Evolutionary conservation across 1,140 invertebrate species (phyloP).

Genomic region (Achroia grisella): DNA sequence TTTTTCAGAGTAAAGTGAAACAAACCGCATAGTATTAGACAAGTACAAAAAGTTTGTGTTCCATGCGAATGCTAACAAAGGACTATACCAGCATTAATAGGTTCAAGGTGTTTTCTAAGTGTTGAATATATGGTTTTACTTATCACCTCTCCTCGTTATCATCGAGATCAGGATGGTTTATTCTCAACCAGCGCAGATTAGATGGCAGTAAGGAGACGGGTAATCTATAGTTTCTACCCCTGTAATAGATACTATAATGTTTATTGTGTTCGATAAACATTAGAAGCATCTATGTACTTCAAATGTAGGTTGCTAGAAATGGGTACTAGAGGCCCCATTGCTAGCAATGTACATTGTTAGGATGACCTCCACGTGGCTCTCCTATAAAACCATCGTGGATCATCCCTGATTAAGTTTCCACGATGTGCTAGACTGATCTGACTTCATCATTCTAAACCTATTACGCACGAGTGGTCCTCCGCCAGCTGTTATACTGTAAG

Average conservation of each 20-base stretch:
- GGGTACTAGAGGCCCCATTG: no score
- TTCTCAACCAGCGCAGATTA: slow-evolving; percentile 60
- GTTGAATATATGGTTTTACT: slow-evolving; percentile 17
- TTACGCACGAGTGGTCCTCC: no score
- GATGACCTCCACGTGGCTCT: no score
- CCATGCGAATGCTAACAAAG: slow-evolving; percentile 33
- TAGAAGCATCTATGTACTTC: slow-evolving; percentile 1
- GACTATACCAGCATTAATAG: slow-evolving; percentile 15
- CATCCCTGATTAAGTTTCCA: no score
- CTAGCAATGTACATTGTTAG: no score
- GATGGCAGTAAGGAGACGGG: slow-evolving; percentile 61
- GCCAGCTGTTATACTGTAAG: no score
- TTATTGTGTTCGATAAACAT: slow-evolving; percentile 7
- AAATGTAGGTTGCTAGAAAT: no score
- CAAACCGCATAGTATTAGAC: no score
- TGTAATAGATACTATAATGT: slow-evolving; percentile 42
- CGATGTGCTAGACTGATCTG: no score
- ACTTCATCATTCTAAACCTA: no score
- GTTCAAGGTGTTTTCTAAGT: slow-evolving; percentile 27
- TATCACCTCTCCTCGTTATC: slow-evolving; percentile 47
- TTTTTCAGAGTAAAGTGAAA: no score
- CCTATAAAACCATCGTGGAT: no score
- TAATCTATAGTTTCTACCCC: slow-evolving; percentile 56
- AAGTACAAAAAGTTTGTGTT: neutral
- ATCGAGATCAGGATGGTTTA: slow-evolving; percentile 32